Conservation (phyloP, 2,888 invertebrate genomes). For the Ptychoptera contaminata region DNA sequence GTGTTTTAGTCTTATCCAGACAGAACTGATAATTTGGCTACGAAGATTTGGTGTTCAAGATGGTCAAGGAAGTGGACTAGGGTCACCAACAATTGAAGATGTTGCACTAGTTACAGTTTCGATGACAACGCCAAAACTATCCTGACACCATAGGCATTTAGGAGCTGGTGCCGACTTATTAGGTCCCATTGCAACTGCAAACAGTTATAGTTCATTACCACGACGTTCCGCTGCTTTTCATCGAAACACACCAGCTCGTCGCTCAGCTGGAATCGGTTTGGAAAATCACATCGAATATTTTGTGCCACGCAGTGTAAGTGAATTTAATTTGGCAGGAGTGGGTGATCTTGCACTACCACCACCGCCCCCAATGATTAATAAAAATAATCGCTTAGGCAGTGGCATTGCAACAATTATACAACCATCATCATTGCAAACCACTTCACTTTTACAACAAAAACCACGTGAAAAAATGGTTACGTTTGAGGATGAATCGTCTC, state of each 20-base stretch:
- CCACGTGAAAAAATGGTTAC: slow-evolving; percentile 64
- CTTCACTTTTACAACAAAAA: slow-evolving; percentile 26
- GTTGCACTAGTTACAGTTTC: slow-evolving; percentile 35
- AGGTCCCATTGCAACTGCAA: slow-evolving; percentile 31
- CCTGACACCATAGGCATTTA: slow-evolving; percentile 36
- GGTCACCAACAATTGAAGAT: slow-evolving; percentile 34
- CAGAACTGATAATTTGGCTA: slow-evolving; percentile 43
- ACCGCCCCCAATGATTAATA: slow-evolving; percentile 25
- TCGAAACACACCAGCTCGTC: slow-evolving; percentile 45
- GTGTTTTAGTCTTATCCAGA: slow-evolving; percentile 75
- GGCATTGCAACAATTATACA: slow-evolving; percentile 22
- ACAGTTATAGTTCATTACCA: slow-evolving; percentile 41
- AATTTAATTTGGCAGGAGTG: slow-evolving; percentile 59
- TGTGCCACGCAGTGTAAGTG: slow-evolving; percentile 69
- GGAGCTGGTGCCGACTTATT: slow-evolving; percentile 20
- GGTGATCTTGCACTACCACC: slow-evolving; percentile 38
- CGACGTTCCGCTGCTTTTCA: slow-evolving; percentile 38
- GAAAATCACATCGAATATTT: slow-evolving; percentile 64
- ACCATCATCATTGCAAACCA: slow-evolving; percentile 21
- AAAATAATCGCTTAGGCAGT: slow-evolving; percentile 13
- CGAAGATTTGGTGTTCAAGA: slow-evolving; percentile 30
- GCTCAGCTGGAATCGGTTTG: slow-evolving; percentile 39
- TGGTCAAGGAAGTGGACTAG: slow-evolving; percentile 24
- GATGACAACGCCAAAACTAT: slow-evolving; percentile 21
- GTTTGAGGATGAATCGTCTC: slow-evolving; percentile 52